Evolutionary conservation across 2,888 invertebrate genomes (phyloP).

Genomic region (Chesias legatella): DNA sequence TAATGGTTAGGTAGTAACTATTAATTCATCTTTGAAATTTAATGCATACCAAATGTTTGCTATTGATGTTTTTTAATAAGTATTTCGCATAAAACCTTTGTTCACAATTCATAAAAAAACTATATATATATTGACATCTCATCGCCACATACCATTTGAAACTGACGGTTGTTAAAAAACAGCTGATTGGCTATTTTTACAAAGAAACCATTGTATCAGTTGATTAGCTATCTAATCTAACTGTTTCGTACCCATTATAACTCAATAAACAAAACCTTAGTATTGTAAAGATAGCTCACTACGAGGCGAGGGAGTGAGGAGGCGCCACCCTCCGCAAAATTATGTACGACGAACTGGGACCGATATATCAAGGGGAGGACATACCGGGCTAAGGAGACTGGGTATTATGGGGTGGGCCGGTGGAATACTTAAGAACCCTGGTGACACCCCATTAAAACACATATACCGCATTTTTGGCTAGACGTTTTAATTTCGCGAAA

Average conservation of each 20-base stretch:
- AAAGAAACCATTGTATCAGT: neutral
- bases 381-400: slow-evolving; percentile 79
- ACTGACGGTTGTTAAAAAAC: too few relatives aligned
- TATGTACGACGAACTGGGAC: slow-evolving; percentile 81
- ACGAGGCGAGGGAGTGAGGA: slow-evolving; percentile 51
- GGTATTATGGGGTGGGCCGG: slow-evolving; percentile 77
- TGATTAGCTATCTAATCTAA: slow-evolving; percentile 2
- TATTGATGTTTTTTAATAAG: too few relatives aligned
- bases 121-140: too few relatives aligned
- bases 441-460: slow-evolving; percentile 80
- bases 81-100: too few relatives aligned
- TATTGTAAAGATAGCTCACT: slow-evolving; percentile 71
- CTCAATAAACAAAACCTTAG: slow-evolving; percentile 75
- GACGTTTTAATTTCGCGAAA: slow-evolving; percentile 72
- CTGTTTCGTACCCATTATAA: slow-evolving; percentile 58
- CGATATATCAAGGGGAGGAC: slow-evolving; percentile 80
- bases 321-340: slow-evolving; percentile 73
- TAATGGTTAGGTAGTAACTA: too few relatives aligned
- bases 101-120: too few relatives aligned
- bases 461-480: slow-evolving; percentile 75
- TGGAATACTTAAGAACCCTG: slow-evolving; percentile 79
- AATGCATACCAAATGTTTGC: too few relatives aligned
- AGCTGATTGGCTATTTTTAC: neutral
- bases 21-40: too few relatives aligned
- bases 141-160: too few relatives aligned